Evolutionary conservation across 1,140 invertebrate species (phyloP).

Genomic region (Ceratitis capitata): DNA sequence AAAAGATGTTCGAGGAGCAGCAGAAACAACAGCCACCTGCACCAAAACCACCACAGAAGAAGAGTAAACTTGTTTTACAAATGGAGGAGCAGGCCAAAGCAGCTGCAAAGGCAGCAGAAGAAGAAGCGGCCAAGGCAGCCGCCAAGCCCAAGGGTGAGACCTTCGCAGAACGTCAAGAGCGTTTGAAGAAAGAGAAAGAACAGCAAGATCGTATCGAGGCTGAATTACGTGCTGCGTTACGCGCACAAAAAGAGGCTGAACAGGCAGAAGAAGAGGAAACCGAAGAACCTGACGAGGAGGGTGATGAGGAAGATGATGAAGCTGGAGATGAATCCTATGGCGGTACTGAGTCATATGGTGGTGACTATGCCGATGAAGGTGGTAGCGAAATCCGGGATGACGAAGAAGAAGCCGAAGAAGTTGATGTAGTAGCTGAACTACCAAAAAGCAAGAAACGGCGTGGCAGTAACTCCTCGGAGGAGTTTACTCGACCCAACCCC

Average conservation of each 20-base stretch:
- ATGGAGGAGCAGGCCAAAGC: slow-evolving; percentile 62
- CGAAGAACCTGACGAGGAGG: slow-evolving; percentile 44
- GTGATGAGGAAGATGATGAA: slow-evolving; percentile 51
- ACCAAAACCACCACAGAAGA: slow-evolving; percentile 63
- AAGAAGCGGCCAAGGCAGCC: slow-evolving; percentile 50
- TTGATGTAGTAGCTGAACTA: slow-evolving; percentile 27
- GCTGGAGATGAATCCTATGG: slow-evolving; percentile 49
- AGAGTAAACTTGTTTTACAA: slow-evolving; percentile 62
- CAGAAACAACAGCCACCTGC: slow-evolving; percentile 40
- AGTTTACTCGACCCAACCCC: slow-evolving; percentile 59
- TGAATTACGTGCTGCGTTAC: slow-evolving; percentile 53
- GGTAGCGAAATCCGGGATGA: slow-evolving; percentile 52
- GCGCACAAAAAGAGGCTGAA: slow-evolving; percentile 50
- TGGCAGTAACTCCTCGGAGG: slow-evolving; percentile 59
- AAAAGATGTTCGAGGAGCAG: slow-evolving; percentile 63
- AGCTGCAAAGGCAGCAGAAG: slow-evolving; percentile 61
- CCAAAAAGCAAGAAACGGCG: slow-evolving; percentile 52
- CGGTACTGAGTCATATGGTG: slow-evolving; percentile 43
- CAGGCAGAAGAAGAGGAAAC: slow-evolving; percentile 55
- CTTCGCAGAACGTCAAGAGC: slow-evolving; percentile 61
- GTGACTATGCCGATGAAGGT: slow-evolving; percentile 47
- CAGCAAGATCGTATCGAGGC: slow-evolving; percentile 57
- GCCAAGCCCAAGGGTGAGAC: slow-evolving; percentile 62
- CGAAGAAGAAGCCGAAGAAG: slow-evolving; percentile 41
- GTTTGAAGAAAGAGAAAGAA: slow-evolving; percentile 58